These are phyloP conservation scores for Anoplius nigerrimus DNA, from an alignment of 2,888 invertebrate species.

Conservation along the genomic window DNA sequence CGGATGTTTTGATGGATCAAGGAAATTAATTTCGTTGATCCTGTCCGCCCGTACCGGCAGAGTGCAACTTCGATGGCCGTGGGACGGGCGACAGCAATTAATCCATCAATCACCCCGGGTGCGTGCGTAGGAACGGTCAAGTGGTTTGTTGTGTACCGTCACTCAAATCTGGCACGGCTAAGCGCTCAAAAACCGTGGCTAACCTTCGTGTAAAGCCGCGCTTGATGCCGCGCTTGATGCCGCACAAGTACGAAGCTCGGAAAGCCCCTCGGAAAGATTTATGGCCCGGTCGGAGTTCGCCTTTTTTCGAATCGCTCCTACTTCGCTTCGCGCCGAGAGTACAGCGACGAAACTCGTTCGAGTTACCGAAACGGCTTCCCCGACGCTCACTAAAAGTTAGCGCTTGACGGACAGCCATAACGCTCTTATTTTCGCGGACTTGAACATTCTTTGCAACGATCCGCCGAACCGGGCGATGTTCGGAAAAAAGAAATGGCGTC, in stretches of 20 bases:
- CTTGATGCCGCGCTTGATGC: constrained; percentile 53
- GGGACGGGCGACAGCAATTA: constrained; percentile 64
- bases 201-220: constrained; percentile 70
- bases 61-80: constrained; percentile 35
- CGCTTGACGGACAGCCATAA: no score
- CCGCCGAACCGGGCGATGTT: no score
- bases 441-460: no score
- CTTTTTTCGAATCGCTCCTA: constrained; percentile 39
- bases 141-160: constrained; percentile 74
- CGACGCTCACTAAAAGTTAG: no score
- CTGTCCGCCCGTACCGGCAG: constrained; percentile 13
- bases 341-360: no score
- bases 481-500: no score
- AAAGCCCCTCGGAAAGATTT: constrained; percentile 69
- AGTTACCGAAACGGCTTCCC: no score
- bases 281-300: constrained; percentile 48
- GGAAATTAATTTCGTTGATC: neutral
- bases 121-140: constrained; percentile 69
- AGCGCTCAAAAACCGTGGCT: constrained; percentile 71
- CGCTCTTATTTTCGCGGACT: no score
- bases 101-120: constrained; percentile 71
- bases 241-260: constrained; percentile 55
- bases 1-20: neutral
- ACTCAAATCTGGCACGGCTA: constrained; percentile 69
- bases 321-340: neutral